These are phyloP conservation scores for Andrena marginata DNA, from an alignment of 2,888 invertebrate species.

Conservation along the genomic window DNA sequence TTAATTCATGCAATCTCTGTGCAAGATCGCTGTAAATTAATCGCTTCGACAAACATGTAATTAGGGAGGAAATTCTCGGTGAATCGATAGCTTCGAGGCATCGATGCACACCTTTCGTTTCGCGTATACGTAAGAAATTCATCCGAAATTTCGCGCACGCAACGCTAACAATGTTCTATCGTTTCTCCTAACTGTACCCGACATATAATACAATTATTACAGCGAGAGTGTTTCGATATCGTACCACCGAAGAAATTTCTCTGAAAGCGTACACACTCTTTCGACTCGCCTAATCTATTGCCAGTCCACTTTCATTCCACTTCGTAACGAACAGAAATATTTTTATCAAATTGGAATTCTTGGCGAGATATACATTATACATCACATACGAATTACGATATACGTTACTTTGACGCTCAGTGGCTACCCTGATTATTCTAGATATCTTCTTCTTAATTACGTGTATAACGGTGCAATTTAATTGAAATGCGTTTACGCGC, in stretches of 20 bases:
- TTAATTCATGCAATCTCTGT: conserved; percentile 4
- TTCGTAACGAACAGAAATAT: no score
- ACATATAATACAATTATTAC: background rate
- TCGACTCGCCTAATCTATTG: no score
- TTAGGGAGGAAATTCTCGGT: conserved; percentile 35
- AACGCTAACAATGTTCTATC: background rate
- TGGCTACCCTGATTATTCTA: background rate
- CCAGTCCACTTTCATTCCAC: background rate
- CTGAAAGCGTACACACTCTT: no score
- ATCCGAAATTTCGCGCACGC: conserved; percentile 10
- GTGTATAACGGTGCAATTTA: background rate
- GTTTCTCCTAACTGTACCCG: background rate
- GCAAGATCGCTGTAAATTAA: conserved; percentile 29
- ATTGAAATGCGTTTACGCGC: background rate
- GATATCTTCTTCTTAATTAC: background rate
- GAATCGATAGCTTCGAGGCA: conserved; percentile 23
- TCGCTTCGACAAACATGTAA: conserved; percentile 32
- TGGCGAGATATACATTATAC: no score
- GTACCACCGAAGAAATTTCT: no score
- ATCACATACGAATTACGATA: no score
- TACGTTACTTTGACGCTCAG: background rate
- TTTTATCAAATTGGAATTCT: no score
- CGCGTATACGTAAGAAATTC: conserved; percentile 11
- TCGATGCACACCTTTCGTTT: conserved; percentile 12
- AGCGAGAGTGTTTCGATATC: background rate